Percentiles rank a stretch among this genome's conserved stretches.
phyloP scores from a whole-genome alignment of 1,140 invertebrate genomes.

The Drosophila orosa region DNA sequence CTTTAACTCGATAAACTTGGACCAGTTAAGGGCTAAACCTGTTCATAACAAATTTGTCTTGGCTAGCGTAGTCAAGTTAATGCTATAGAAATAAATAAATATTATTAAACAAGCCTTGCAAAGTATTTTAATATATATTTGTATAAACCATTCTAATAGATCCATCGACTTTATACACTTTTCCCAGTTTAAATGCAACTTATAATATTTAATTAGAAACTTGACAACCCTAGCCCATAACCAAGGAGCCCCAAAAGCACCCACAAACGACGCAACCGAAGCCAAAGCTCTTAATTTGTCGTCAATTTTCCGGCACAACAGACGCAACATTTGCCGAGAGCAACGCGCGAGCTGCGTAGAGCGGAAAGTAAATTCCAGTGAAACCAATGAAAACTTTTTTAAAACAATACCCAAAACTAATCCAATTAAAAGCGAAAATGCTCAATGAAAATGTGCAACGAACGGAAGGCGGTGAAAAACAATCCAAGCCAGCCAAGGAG shows the following conservation, averaged over 20 bases:
- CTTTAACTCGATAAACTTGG: not conserved
- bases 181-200: not conserved
- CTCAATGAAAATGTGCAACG: slow-evolving; percentile 34
- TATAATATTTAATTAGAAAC: not conserved
- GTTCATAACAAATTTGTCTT: not conserved
- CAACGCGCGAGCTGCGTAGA: slow-evolving; percentile 59
- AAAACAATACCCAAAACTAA: slow-evolving; percentile 31
- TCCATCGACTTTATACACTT: no score
- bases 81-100: slow-evolving; percentile 5
- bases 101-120: not conserved
- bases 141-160: not conserved
- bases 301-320: slow-evolving; percentile 84
- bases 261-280: slow-evolving; percentile 53
- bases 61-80: not conserved
- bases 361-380: slow-evolving; percentile 53
- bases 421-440: slow-evolving; percentile 24
- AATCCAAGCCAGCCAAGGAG: not conserved
- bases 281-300: slow-evolving; percentile 79
- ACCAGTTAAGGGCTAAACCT: not conserved
- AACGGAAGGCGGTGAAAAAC: slow-evolving; percentile 5
- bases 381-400: slow-evolving; percentile 19
- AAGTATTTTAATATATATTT: not conserved
- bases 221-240: slow-evolving; percentile 42
- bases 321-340: slow-evolving; percentile 75
- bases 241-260: slow-evolving; percentile 55